A percentile compares a stretch with the other conserved stretches of the same genome.
These are phyloP conservation scores for Acanthacorydalis orientalis DNA, from an alignment of 2,888 invertebrate genomes.

Conservation along the genomic window DNA sequence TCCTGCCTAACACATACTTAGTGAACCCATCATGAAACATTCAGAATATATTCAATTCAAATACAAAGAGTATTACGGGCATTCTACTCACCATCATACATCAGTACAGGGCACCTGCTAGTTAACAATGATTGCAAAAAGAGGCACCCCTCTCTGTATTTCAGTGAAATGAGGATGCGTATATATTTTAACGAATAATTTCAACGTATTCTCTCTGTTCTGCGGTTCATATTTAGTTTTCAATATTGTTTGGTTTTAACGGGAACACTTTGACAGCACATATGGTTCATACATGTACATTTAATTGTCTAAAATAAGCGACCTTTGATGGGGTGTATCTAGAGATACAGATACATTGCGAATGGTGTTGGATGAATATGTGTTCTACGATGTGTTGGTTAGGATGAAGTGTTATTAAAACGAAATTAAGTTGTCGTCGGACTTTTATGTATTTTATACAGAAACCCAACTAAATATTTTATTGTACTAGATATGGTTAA, in stretches of 20 bases:
- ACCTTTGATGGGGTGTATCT: not conserved
- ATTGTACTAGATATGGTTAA: too few species aligned
- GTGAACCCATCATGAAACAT: not conserved
- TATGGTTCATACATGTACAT: constrained; percentile 1
- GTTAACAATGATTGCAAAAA: not conserved
- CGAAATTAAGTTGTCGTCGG: too few species aligned
- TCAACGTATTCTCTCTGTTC: too few species aligned
- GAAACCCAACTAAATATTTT: too few species aligned
- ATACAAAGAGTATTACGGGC: constrained; percentile 2
- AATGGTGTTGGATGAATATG: too few species aligned
- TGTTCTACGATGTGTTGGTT: too few species aligned
- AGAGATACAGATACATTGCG: too few species aligned
- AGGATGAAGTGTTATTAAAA: too few species aligned
- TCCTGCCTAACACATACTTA: too few species aligned
- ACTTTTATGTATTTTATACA: too few species aligned
- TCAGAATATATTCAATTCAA: constrained; percentile 4
- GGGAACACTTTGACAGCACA: not conserved
- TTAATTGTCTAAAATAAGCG: constrained; percentile 3
- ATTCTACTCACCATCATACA: not conserved
- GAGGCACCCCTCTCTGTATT: not conserved
- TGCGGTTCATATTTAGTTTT: not conserved
- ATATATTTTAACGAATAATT: not conserved
- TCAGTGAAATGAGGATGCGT: not conserved
- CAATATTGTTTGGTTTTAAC: not conserved
- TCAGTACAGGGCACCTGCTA: not conserved